phyloP scores from a whole-genome alignment of 2,113 vertebrate species.

The Pluvianellus socialis region DNA sequence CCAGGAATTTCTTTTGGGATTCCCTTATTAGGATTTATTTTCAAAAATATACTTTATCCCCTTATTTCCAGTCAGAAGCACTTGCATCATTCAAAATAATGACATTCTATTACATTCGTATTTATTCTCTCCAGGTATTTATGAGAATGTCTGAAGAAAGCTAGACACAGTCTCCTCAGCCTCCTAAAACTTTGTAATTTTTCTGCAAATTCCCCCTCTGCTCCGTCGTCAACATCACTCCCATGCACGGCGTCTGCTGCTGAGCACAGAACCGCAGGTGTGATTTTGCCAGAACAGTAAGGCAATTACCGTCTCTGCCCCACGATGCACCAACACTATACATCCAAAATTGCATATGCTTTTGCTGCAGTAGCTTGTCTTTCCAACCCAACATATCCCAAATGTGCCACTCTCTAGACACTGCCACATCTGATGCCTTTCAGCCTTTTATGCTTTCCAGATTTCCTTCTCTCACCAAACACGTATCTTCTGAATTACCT shows the following conservation, averaged over 20 bases:
- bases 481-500: constrained; percentile 15
- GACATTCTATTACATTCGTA: not conserved
- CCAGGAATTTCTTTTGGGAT: not conserved
- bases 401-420: not conserved
- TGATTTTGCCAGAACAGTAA: not conserved
- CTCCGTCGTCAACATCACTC: not conserved
- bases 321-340: fast-evolving
- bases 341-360: not conserved
- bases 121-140: not conserved
- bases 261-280: not conserved
- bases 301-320: not conserved
- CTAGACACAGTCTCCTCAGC: not conserved
- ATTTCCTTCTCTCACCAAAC: not conserved
- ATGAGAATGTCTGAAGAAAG: not conserved
- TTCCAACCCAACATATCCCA: not conserved
- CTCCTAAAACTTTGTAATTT: not conserved
- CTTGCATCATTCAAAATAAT: not conserved
- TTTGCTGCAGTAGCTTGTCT: not conserved
- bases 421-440: not conserved
- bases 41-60: not conserved
- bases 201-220: not conserved
- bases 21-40: not conserved
- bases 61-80: not conserved
- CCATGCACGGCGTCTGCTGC: not conserved
- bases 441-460: constrained; percentile 17